Evolutionary conservation across 1,140 invertebrate genomes (phyloP).

Genomic region (Galleria mellonella): DNA sequence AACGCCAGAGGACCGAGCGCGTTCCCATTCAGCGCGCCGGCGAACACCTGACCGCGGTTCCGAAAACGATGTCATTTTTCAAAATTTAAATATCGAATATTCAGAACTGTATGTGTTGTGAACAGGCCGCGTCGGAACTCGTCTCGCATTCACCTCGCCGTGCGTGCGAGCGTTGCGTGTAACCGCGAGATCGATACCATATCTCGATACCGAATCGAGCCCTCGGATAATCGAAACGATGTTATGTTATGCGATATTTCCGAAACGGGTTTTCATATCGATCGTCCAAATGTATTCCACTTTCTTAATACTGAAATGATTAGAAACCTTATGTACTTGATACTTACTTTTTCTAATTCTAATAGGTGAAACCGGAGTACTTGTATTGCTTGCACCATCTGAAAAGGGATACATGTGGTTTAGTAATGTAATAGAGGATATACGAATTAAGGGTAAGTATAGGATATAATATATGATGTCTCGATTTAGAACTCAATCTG

Average conservation of each 20-base stretch:
- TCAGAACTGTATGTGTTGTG: conserved; percentile 11
- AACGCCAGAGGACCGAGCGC: conserved; percentile 25
- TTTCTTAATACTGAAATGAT: conserved; percentile 24
- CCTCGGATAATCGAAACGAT: conserved; percentile 54
- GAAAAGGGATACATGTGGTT: conserved; percentile 75
- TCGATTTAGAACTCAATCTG: conserved; percentile 10
- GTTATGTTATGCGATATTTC: conserved; percentile 48
- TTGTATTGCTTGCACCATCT: conserved; percentile 99
- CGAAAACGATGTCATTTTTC: conserved; percentile 1
- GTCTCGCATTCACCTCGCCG: not conserved
- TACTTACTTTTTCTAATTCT: conserved; percentile 99
- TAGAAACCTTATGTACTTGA: conserved; percentile 14
- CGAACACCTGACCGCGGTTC: too few species aligned
- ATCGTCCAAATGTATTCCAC: conserved; percentile 46
- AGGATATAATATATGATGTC: not conserved
- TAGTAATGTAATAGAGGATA: not conserved
- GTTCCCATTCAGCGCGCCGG: conserved; percentile 24
- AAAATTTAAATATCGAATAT: conserved; percentile 19
- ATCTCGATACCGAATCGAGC: conserved; percentile 51
- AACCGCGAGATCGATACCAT: conserved; percentile 38
- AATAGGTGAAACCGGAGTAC: conserved; percentile 99
- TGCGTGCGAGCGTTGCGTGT: conserved; percentile 22
- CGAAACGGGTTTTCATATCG: conserved; percentile 32
- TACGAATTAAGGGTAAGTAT: too few species aligned
- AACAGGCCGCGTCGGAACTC: too few species aligned